Evolutionary conservation across 1,140 invertebrate genomes (phyloP).

Genomic region (Cherax destructor): DNA sequence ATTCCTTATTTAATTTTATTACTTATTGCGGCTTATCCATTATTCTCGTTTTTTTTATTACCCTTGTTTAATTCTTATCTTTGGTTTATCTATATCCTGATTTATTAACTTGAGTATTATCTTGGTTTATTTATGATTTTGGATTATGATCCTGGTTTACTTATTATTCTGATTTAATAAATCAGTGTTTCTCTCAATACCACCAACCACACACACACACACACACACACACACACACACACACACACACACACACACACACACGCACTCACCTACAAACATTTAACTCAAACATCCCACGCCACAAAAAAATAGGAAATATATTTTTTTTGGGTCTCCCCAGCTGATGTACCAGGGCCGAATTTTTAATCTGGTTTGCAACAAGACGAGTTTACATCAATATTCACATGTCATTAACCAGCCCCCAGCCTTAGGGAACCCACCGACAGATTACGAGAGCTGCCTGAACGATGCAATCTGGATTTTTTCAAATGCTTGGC

Average conservation of each 20-base stretch:
- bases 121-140: too few species aligned
- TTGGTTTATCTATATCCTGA: too few species aligned
- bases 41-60: too few species aligned
- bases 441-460: slow-evolving; percentile 54
- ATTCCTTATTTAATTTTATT: too few species aligned
- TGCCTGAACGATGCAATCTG: slow-evolving; percentile 46
- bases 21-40: too few species aligned
- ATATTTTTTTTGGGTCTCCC: neutral
- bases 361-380: slow-evolving; percentile 71
- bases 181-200: too few species aligned
- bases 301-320: neutral
- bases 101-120: too few species aligned
- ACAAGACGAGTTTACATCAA: slow-evolving; percentile 68
- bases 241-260: neutral
- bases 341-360: slow-evolving; percentile 43
- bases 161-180: too few species aligned
- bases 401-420: slow-evolving; percentile 70
- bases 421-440: slow-evolving; percentile 56
- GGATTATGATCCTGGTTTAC: too few species aligned
- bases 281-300: neutral
- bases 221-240: slow-evolving; percentile 11
- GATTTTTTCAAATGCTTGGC: neutral
- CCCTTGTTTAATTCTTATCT: too few species aligned
- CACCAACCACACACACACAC: neutral
- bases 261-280: neutral